Evolutionary conservation across 2,113 vertebrate species (phyloP), one percentile per base, ranked within the genome.

Genomic region (Tragelaphus strepsiceros): DNA sequence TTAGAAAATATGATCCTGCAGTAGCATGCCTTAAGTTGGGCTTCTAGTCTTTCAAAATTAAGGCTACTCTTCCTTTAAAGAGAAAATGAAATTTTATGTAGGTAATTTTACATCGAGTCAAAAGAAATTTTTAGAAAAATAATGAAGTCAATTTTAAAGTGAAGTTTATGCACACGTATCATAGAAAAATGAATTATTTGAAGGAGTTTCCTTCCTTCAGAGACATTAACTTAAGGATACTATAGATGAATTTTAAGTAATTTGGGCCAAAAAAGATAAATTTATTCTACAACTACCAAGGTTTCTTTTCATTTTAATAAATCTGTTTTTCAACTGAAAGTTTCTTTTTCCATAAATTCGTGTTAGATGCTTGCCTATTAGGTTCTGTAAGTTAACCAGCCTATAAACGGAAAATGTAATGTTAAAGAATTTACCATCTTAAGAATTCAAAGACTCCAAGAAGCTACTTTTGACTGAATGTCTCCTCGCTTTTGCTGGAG

Each of bases 21-120:
- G 96, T 99, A 99, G 96, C 99, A 99, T 28, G 99, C 99, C 98
- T 99, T 99, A 83, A 99, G 99, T 92, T 99, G 99, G 43, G 99
- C 99, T 98, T 99, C 99, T 61, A 99, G 99, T 99, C 99, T 99
- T 96, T 99, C 99, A 94, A 99, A 98, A 98, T 98, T 99, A 94
- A 99, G 98, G 21, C 98, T 98, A 53, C 98, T 99, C 96, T 97
- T 99, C 98, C 99, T 99, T 84, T 67, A 97, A 98, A 92, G 96
- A 98, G 97, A 97, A 96, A 98, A 59, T 67, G 51, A 35, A 78
- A 77, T 87, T 91, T 89, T 87, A 96, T 59, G 6, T 67, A 95
- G 21, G n/a, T 28, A 87, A 89, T 89, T 86, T 59, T 92, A 89
- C 5, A 84, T 77, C 3, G n/a, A 92, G 17, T 80, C 49, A 87